Evolutionary conservation across 2,888 invertebrate genomes (phyloP), one percentile per base, ranked within the genome.

Genomic region (Cheilosia vulpina): DNA sequence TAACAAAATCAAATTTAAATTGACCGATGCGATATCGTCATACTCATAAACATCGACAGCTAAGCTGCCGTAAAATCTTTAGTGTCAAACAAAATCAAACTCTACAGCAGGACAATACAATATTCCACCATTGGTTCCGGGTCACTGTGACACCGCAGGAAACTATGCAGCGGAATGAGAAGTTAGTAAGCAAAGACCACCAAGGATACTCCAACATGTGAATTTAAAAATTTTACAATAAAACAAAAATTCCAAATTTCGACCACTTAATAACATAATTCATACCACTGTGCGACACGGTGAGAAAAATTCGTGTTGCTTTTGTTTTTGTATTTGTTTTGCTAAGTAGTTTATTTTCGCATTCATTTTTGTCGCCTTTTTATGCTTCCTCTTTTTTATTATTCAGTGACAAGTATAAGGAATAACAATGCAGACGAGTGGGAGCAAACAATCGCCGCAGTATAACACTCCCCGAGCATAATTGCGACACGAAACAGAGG

Each of bases 401-500:
- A 60, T 77, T 77, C 68, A 69, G 57, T 68, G 77, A 60, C 68
- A 77, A 63, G 45, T 60, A 60, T 60, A 77, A 57, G 45, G 62
- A 31, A 69, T 41, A 65, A 71, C 69, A 78, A 71, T 71, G 53
- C 62, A 62, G 50, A 66, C 50, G 72, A 72, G 65, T 58, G 50
- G 50, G 62, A 63, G 66, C 65, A 58, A 79, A 66, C 58, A 72
- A 47, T 55, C 24, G 17, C 60, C 41, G 52, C 4, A 52, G 52
- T 43, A 65, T 13, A 43, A 65, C 65, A 38, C 13, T 38, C 38
- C 13, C 34, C 13, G 38, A 41, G 55, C 78, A 62, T 68, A 66
- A 77, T 77, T 69, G 34, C 47, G 6, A 68, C 27, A 17, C 43
- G 27, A 69, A 62, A 77, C 31, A 11, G n/a, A 34, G 19, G 19